Base-by-base conservation (phyloP, 2,113 vertebrate species). In the Conger conger region DNA sequence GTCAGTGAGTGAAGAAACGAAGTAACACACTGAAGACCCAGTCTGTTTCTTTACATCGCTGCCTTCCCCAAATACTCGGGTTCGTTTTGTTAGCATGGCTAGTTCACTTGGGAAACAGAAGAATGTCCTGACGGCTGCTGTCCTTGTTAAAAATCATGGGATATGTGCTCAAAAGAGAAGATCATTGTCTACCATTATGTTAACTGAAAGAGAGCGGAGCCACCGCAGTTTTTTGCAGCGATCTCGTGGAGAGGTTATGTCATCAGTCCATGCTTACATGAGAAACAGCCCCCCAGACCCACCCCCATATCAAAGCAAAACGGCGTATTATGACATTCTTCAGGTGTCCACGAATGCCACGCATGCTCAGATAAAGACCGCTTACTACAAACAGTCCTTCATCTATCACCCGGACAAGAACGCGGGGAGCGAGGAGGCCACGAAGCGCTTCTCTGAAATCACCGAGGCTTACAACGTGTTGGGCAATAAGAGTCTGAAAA, bases 361-460 rank as follows among this genome's bases (percentile, higher is more conserved):
- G 0, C 96, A 97, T 86, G 91, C 96, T 35, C 97, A 98, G 86
- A 97, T 98, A 90, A 98, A 98, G 92, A 95, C 95, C 0, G 97
- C 97, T 0, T 98, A 98, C 83, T 98, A 98, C 88, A 94, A 94
- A 81, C 96, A 98, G 91, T 96, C 96, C 37, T 96, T 98, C 83
- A 90, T 96, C 42, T 94, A 94, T 85, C 97, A 98, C 83, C 97
- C 97, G 0, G 97, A 98, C 92, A 96, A 95, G 90, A 98, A 98
- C 91, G 91, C 92, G 0, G 96, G 93, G 1, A 94, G 90, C 76
- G 50, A 91, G 0, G 94, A 94, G 85, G 96, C 97, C 8, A 90
- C 90, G 0, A 86, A 88, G 63, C 94, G 90, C 37, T 98, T 98
- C 91, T 90, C 93, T 38, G 93, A 94, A 85, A 92, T 98, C 88